Evolutionary conservation across 2,113 vertebrate species (phyloP).

Genomic region (Triplophysa rosa): DNA sequence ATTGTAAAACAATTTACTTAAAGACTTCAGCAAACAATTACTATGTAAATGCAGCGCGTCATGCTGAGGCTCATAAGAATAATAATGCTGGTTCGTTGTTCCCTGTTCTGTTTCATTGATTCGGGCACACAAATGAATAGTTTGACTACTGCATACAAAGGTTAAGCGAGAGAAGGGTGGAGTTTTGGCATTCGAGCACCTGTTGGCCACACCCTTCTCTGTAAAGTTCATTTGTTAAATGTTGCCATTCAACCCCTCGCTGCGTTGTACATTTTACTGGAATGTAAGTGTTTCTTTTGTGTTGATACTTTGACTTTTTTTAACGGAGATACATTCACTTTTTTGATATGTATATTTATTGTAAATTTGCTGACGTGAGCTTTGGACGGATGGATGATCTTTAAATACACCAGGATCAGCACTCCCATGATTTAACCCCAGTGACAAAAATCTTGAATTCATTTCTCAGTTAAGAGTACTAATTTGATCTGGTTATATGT

Average conservation of each 20-base stretch:
- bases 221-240: conserved; percentile 62
- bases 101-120: conserved; percentile 22
- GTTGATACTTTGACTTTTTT: conserved; percentile 65
- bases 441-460: conserved; percentile 37
- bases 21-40: not conserved
- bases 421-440: conserved; percentile 29
- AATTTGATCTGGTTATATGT: not conserved
- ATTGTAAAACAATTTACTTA: conserved; percentile 19
- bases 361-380: conserved; percentile 62
- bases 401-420: conserved; percentile 44
- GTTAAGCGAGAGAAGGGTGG: conserved; percentile 47
- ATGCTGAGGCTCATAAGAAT: conserved; percentile 51
- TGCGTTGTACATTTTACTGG: conserved; percentile 78
- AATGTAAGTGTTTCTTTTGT: conserved; percentile 77
- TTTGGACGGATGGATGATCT: conserved; percentile 52
- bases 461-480: not conserved
- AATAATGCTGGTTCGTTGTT: conserved; percentile 36
- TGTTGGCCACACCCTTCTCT: conserved; percentile 44
- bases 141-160: conserved; percentile 57
- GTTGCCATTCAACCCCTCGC: conserved; percentile 72
- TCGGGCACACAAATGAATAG: conserved; percentile 49
- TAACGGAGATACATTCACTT: conserved; percentile 55
- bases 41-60: conserved; percentile 57
- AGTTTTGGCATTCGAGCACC: conserved; percentile 43
- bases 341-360: conserved; percentile 76